Base-by-base conservation (phyloP, 2,113 vertebrate species). In the Indicator indicator region DNA sequence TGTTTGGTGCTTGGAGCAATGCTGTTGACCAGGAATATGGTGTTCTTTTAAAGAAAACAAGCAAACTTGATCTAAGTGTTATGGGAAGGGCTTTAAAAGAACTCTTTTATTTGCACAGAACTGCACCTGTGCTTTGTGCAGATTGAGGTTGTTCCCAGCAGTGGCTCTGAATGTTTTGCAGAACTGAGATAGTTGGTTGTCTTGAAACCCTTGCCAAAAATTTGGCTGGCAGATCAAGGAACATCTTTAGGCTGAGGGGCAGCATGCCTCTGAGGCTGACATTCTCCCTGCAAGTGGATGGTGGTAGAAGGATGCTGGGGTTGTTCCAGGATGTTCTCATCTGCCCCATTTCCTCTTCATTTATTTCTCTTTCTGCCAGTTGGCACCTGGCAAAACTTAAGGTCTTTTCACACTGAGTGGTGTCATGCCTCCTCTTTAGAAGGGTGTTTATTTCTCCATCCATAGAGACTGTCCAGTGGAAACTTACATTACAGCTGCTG, bases 51-150 rank as follows among this genome's bases (percentile, higher is more conserved):
- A 59, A 92, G 63, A 76, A 54, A 11, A 26, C 28, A 18, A 48
- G 10, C 18, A n/a, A 50, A 60, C 32, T 42, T 62, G 55, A 56
- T n/a, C 21, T 70, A 2, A 0, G 0, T 30, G 13, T 86, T 88
- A 44, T 0, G 5, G 27, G 64, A 79, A 16, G 6, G 21, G 38
- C 58, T 95, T 38, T 16, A 14, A 69, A 69, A 69, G 7, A 38
- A 33, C 46, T 38, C 11, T 44, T 75, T 44, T 24, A 23, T 50
- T 69, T 69, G 21, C 11, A 38, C 48, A 48, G 62, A 60, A 63
- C 38, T 58, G 8, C 20, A 36, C 21, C 33, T 23, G 16, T 33
- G 7, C 58, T 68, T 64, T 75, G 20, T 74, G 78, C 36, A 64
- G 46, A 2, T 27, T 4, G 16, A 42, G 28, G 3, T 72, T 36